Evolutionary conservation across 2,888 invertebrate genomes (phyloP), one percentile per base, ranked within the genome.

Genomic region (Tipula confusa): DNA sequence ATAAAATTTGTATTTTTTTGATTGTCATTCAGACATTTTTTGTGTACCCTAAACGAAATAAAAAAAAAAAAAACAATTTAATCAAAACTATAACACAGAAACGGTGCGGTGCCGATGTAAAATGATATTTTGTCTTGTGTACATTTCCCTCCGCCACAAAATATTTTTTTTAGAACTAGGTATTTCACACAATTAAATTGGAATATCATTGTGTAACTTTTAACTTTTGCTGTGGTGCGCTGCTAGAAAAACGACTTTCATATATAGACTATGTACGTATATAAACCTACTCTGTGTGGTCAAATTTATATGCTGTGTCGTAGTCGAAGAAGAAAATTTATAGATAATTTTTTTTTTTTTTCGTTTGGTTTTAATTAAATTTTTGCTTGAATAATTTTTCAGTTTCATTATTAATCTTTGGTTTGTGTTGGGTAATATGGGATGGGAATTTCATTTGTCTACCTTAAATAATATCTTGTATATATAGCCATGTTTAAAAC

Each of bases 101-200:
- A 64, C 64, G 64, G 64, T 64, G 64, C 24, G 64, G 64, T 64
- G 64, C 64, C 64, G 64, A 24, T 64, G 64, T 64, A 64, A 64
- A 64, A 64, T 64, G 64, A 64, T 64, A 64, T 64, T 64, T 64
- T 64, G 9, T 64, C 15, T 38, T 13, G 0, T 64, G 24, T 64
- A 64, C 64, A 18, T 24, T 64, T 64, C 64, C 64, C 64, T 64
- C 64, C 24, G 24, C 64, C 64, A 24, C 24, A 64, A 24, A 64
- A 64, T 9, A 64, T 24, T 5, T 6, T 64, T 64, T 64, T 24
- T 24, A 24, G 64, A 24, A 64, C 9, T 64, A 24, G 64, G 64
- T 64, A 64, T 64, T 64, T 64, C 64, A 64, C 64, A 64, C 64
- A 64, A 64, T 64, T 64, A 64, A 64, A 64, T 64, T 64, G 64